Base-by-base conservation (phyloP, 2,797 vertebrate species). In the Linurgus olivaceus region DNA sequence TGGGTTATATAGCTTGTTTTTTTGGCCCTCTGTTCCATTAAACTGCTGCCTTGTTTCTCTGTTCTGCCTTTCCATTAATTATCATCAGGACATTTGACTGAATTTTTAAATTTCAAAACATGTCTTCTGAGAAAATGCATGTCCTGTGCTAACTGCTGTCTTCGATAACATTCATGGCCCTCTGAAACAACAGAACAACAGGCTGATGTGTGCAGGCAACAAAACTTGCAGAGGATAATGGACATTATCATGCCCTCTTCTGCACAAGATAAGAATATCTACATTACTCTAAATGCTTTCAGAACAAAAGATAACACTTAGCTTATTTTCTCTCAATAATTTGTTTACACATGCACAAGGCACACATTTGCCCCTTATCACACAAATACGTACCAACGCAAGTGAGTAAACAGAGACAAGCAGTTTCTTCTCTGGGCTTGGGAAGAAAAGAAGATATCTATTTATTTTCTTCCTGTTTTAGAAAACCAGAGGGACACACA, bases 231-330 rank as follows among this genome's bases (percentile, higher is more conserved):
- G 65, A 72, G 47, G 44, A 94, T 95, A 95, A 94, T 91, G 85
- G 76, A 72, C 89, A 84, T 88, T 94, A 90, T 86, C 78, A 31
- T 74, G 58, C 21, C 45, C 40, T 75, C 55, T 73, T 90, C 82
- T 77, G 48, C 55, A 67, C 37, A 59, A 91, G 91, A 91, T 96
- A 96, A 95, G 72, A 81, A 88, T 72, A 91, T 72, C 62, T 50
- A 65, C 82, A 88, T 92, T 94, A 91, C 51, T 94, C 79, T 90
- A 86, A 96, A 93, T 93, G 89, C 81, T 96, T 96, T 88, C 93
- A 86, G 74, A 95, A 93, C 84, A 80, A 93, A 87, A 96, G 92
- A 94, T 93, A 97, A 96, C 70, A 72, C 59, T 89, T 89, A 85
- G 37, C 38, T 88, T 91, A 83, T 93, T 94, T 94, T 91, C 50